These are phyloP conservation scores for Cathartes aura DNA, from an alignment of 2,113 vertebrate genomes.

Conservation along the genomic window DNA sequence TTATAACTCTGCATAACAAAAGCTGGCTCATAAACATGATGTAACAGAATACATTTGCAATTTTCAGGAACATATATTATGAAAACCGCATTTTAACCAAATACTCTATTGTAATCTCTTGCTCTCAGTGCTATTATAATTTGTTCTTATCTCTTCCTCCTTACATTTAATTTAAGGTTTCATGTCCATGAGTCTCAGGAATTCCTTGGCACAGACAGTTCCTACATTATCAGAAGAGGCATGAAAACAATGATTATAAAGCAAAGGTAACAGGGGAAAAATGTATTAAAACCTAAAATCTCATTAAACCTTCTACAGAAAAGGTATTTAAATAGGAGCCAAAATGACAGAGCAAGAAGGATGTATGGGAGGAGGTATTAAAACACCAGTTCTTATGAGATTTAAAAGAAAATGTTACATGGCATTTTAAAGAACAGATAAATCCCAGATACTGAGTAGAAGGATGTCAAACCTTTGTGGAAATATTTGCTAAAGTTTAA, in stretches of 20 bases:
- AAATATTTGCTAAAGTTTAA: conserved; percentile 33
- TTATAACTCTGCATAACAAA: conserved; percentile 9
- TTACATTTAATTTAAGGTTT: conserved; percentile 55
- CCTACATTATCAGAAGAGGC: conserved; percentile 7
- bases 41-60: conserved; percentile 22
- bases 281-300: conserved; percentile 10
- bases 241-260: conserved; percentile 18
- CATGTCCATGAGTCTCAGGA: conserved; percentile 20
- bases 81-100: conserved; percentile 35
- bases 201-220: conserved; percentile 25
- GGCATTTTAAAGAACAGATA: conserved; percentile 29
- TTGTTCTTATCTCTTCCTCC: conserved; percentile 50
- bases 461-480: neutral
- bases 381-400: neutral
- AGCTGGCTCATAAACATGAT: conserved; percentile 15
- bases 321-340: neutral
- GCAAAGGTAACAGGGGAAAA: neutral
- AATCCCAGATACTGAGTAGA: neutral
- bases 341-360: neutral
- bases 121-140: conserved; percentile 19
- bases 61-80: conserved; percentile 41
- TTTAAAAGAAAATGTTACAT: neutral
- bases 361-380: neutral
- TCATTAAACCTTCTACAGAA: neutral
- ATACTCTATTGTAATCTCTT: conserved; percentile 22